Evolutionary conservation across 2,797 vertebrate genomes (phyloP).

Genomic region (Brachymystax lenok): DNA sequence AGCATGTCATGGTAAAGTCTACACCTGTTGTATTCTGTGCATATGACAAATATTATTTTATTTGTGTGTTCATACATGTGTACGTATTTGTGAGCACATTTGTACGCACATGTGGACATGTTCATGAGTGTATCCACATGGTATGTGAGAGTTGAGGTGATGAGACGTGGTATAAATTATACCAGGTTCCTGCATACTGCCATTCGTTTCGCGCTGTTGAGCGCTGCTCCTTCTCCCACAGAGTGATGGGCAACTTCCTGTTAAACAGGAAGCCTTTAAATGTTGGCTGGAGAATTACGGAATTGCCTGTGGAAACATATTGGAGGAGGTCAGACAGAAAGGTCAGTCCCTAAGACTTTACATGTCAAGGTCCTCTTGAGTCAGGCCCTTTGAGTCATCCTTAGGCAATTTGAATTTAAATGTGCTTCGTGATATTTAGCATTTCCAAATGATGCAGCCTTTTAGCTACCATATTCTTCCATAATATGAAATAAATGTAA

Average conservation of each 20-base stretch:
- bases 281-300: slow-evolving; percentile 87
- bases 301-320: slow-evolving; percentile 98
- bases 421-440: slow-evolving; percentile 71
- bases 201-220: slow-evolving; percentile 73
- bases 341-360: slow-evolving; percentile 76
- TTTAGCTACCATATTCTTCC: background rate
- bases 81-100: slow-evolving; percentile 52
- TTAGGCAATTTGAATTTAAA: slow-evolving; percentile 76
- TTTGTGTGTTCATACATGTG: background rate
- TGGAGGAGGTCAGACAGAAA: slow-evolving; percentile 80
- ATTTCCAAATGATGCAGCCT: slow-evolving; percentile 32
- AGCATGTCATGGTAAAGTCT: too few relatives aligned
- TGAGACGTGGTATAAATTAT: slow-evolving; percentile 88
- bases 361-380: slow-evolving; percentile 76
- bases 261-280: slow-evolving; percentile 92
- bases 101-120: background rate
- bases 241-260: slow-evolving; percentile 84
- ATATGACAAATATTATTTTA: too few relatives aligned
- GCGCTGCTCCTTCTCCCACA: slow-evolving; percentile 66
- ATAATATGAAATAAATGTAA: background rate
- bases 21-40: too few relatives aligned
- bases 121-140: background rate
- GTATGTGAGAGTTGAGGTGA: slow-evolving; percentile 75
- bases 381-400: slow-evolving; percentile 15
- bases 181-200: slow-evolving; percentile 62